These are phyloP conservation scores for Chrysina gloriosa DNA, from an alignment of 2,888 invertebrate genomes.

Conservation along the genomic window DNA sequence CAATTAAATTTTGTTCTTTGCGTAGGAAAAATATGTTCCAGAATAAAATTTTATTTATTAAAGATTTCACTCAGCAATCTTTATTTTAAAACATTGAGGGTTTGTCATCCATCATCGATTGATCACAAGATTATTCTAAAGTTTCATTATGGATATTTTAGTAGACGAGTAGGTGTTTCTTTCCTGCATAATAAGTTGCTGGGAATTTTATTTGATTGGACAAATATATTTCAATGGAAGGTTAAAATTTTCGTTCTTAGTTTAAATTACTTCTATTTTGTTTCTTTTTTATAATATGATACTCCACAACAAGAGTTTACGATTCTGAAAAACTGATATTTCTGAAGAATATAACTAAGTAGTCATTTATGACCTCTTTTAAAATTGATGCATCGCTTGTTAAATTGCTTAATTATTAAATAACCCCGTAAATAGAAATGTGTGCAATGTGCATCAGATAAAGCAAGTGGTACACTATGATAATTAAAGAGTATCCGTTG, in stretches of 20 bases:
- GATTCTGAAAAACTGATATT: too few relatives aligned
- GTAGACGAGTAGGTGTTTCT: too few relatives aligned
- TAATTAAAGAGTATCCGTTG: slow-evolving; percentile 5
- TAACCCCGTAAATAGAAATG: slow-evolving; percentile 10
- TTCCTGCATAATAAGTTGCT: too few relatives aligned
- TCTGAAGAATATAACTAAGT: too few relatives aligned
- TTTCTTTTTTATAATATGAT: too few relatives aligned
- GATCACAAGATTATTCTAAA: background rate
- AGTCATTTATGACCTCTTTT: background rate
- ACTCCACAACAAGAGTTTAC: too few relatives aligned
- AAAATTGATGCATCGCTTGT: background rate
- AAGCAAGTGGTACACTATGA: background rate
- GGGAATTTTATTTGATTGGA: too few relatives aligned
- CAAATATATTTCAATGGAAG: too few relatives aligned
- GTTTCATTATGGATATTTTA: background rate
- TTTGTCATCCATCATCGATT: background rate
- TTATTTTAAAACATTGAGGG: background rate
- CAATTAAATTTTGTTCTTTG: slow-evolving; percentile 13
- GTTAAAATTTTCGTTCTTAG: too few relatives aligned
- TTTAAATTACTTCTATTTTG: too few relatives aligned
- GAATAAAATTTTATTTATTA: slow-evolving; percentile 15
- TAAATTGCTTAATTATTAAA: slow-evolving; percentile 26
- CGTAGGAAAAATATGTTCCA: background rate
- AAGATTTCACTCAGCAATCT: background rate
- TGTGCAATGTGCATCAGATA: slow-evolving; percentile 1